phyloP scores from a whole-genome alignment of 1,140 invertebrate species.

The Cherax quadricarinatus region DNA sequence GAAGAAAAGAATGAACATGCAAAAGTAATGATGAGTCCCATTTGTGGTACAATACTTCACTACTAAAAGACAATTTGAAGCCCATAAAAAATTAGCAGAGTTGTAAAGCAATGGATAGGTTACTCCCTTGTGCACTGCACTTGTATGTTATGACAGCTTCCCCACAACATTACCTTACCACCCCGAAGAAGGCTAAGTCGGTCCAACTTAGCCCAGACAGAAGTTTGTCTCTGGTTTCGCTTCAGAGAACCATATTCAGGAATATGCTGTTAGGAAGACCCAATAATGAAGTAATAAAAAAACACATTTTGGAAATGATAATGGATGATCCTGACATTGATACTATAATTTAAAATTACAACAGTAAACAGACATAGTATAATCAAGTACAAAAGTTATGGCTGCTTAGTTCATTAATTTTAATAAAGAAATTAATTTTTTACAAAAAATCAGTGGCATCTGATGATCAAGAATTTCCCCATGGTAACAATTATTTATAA shows the following conservation, averaged over 20 bases:
- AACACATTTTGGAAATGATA: background rate
- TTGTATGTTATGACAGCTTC: background rate
- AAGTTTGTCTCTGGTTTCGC: slow-evolving; percentile 47
- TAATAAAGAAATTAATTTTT: no score
- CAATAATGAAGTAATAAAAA: slow-evolving; percentile 21
- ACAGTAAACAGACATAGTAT: no score
- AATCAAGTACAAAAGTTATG: no score
- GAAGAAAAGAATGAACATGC: background rate
- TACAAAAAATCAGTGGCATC: no score
- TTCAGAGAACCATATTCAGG: slow-evolving; percentile 47
- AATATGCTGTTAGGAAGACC: slow-evolving; percentile 44
- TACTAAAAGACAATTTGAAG: background rate
- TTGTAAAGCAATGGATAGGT: slow-evolving; percentile 11
- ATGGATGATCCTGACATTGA: no score
- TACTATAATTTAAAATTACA: no score
- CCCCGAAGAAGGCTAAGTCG: slow-evolving; percentile 55
- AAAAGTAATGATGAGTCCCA: background rate
- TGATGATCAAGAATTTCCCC: no score
- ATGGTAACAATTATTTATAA: no score
- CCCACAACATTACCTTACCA: slow-evolving; percentile 52
- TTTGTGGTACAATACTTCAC: background rate
- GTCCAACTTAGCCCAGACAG: slow-evolving; percentile 55
- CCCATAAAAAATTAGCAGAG: slow-evolving; percentile 24
- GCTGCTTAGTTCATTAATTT: no score
- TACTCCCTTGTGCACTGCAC: background rate